Evolutionary conservation across 2,113 vertebrate species (phyloP).

Genomic region (Hyperoodon ampullatus): DNA sequence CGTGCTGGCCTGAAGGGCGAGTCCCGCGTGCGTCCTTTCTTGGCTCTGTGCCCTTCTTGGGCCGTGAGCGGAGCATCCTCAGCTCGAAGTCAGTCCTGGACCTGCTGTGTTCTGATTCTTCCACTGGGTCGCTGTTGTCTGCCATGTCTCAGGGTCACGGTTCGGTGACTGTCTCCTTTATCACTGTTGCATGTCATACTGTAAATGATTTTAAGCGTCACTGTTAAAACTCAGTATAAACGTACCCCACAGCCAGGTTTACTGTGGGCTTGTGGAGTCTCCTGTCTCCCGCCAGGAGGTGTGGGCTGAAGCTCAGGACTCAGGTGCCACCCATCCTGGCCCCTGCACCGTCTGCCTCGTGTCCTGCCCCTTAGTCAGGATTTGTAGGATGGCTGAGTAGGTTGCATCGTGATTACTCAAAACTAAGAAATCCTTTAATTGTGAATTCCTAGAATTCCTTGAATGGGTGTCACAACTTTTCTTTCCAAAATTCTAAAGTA

Average conservation of each 20-base stretch:
- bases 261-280: background rate
- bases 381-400: background rate
- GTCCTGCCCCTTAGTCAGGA: background rate
- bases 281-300: background rate
- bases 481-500: background rate
- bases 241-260: background rate
- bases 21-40: background rate
- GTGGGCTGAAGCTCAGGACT: background rate
- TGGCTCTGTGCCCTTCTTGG: background rate
- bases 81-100: too few species aligned
- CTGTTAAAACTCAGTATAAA: background rate
- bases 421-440: background rate
- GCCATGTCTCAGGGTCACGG: background rate
- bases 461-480: background rate
- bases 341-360: background rate
- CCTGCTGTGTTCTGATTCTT: background rate
- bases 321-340: too few species aligned
- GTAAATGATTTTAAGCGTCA: background rate
- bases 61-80: rapidly evolving
- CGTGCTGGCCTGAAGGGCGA: too few species aligned
- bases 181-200: background rate
- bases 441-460: background rate
- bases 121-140: rapidly evolving
- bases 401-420: background rate
- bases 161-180: background rate